Evolutionary conservation across 2,113 vertebrate species (phyloP).

Genomic region (Genyomyrus donnyi): DNA sequence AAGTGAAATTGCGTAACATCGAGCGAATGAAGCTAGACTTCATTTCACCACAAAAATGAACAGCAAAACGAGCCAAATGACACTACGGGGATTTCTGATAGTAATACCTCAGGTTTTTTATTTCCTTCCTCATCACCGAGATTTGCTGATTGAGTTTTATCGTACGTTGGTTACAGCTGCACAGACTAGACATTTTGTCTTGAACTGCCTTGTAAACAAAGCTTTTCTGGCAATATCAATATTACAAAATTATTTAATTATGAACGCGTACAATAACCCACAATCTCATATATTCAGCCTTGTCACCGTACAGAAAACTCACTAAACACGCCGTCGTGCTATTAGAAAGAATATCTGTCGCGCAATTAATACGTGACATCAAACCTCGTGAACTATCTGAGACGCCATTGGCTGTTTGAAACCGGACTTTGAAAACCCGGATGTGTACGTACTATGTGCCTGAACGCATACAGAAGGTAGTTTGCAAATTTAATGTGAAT

Average conservation of each 20-base stretch:
- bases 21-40: background rate
- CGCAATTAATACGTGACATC: background rate
- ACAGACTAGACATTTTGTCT: constrained; percentile 42
- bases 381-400: background rate
- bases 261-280: background rate
- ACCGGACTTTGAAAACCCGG: background rate
- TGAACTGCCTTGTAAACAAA: background rate
- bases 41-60: background rate
- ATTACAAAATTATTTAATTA: background rate
- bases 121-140: constrained; percentile 63
- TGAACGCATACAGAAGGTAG: no score
- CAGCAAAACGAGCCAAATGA: background rate
- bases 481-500: background rate
- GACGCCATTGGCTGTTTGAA: background rate
- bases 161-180: constrained; percentile 35
- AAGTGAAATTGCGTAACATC: background rate
- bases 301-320: background rate
- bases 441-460: background rate
- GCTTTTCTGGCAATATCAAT: background rate
- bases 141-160: constrained; percentile 53
- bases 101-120: constrained; percentile 62
- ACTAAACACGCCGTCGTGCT: background rate
- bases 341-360: background rate
- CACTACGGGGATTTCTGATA: background rate
- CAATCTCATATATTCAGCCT: background rate